Evolutionary conservation across 2,888 invertebrate species (phyloP).

Genomic region (Punctoribates punctum): DNA sequence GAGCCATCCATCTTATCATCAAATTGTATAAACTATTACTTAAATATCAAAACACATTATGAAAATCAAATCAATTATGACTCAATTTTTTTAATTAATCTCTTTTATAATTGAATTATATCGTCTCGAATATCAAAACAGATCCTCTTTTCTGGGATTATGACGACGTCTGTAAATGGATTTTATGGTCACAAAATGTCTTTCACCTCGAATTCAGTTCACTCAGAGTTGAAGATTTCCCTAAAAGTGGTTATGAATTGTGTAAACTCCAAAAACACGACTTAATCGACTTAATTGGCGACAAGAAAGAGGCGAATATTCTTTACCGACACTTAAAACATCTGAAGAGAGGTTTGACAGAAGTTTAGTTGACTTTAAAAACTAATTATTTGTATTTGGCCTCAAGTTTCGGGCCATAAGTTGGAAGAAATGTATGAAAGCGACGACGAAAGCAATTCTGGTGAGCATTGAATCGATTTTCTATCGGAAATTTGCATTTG

Average conservation of each 20-base stretch:
- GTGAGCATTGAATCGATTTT: slow-evolving; percentile 16
- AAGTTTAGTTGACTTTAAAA: neutral
- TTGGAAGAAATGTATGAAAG: slow-evolving; percentile 3
- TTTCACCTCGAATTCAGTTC: slow-evolving; percentile 6
- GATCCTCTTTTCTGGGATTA: slow-evolving; percentile 25
- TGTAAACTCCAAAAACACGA: slow-evolving; percentile 27
- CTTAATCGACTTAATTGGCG: slow-evolving; percentile 29
- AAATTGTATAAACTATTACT: neutral
- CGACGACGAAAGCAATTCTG: slow-evolving; percentile 20
- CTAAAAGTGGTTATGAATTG: slow-evolving; percentile 15
- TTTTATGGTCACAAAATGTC: slow-evolving; percentile 21
- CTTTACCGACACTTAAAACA: slow-evolving; percentile 15
- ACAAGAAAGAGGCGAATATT: slow-evolving; percentile 19
- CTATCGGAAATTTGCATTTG: slow-evolving; percentile 6
- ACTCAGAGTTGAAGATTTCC: neutral
- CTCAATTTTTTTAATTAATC: neutral
- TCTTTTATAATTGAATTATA: neutral
- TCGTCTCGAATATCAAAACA: neutral
- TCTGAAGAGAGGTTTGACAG: slow-evolving; percentile 19
- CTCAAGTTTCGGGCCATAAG: slow-evolving; percentile 19
- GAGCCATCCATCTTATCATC: neutral
- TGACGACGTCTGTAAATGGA: slow-evolving; percentile 20
- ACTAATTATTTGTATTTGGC: neutral
- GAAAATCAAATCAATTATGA: neutral
- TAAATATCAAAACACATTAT: neutral